Conservation (phyloP, 2,888 invertebrate species). For the Lamellibrachia columna region DNA sequence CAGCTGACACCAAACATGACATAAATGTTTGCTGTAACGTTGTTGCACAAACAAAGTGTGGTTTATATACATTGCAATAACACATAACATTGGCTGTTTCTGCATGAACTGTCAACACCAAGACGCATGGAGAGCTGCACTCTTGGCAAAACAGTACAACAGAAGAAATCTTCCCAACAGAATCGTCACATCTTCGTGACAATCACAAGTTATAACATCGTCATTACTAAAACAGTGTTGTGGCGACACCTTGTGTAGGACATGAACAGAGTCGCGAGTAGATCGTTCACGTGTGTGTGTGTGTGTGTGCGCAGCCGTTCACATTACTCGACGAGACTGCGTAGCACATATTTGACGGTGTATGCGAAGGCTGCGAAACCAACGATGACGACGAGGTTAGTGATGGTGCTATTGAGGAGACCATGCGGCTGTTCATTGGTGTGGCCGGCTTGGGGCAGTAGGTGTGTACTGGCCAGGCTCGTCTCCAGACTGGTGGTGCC, state of each 20-base stretch:
- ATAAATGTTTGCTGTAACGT: not conserved
- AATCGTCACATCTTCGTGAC: not conserved
- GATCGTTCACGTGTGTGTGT: not conserved
- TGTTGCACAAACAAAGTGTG: not conserved
- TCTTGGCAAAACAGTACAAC: not conserved
- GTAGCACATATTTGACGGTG: constrained; percentile 86
- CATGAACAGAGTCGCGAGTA: not conserved
- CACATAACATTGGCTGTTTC: not conserved
- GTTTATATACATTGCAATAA: not conserved
- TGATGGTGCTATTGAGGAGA: constrained; percentile 73
- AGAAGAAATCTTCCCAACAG: not conserved
- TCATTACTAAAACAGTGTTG: not conserved
- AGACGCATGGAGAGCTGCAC: not conserved
- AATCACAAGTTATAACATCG: constrained; percentile 8
- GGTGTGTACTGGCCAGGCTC: not conserved
- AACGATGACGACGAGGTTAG: constrained; percentile 86
- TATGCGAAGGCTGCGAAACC: constrained; percentile 92
- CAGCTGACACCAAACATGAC: not conserved
- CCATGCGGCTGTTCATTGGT: constrained; percentile 44
- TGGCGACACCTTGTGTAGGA: not conserved
- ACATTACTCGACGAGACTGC: constrained; percentile 52
- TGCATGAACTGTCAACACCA: not conserved
- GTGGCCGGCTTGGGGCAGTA: not conserved
- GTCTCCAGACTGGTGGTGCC: not conserved
- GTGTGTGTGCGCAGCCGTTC: not conserved